Percentiles rank a stretch among this genome's conserved stretches.
Evolutionary conservation across 2,797 vertebrate genomes (phyloP).

Genomic region (Anabacerthia variegaticeps): DNA sequence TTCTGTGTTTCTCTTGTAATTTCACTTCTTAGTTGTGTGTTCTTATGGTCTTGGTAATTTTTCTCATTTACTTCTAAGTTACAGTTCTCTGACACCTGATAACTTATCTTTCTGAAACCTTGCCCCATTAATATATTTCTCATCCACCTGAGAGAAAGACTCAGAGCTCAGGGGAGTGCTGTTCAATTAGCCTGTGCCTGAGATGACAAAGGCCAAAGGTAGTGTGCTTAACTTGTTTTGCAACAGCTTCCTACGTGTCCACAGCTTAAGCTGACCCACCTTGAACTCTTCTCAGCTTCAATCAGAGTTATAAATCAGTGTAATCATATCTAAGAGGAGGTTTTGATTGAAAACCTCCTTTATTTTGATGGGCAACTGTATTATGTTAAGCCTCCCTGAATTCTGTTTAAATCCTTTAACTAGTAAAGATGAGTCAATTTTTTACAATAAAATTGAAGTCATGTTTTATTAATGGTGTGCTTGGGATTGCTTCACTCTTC

Average conservation of each 20-base stretch:
- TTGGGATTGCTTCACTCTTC: background rate
- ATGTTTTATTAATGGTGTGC: background rate
- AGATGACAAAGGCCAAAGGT: constrained; percentile 10
- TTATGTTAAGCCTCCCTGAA: background rate
- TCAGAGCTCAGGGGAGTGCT: background rate
- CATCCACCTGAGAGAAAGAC: background rate
- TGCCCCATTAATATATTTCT: background rate
- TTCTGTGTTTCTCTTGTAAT: background rate
- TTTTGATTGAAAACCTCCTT: background rate
- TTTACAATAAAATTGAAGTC: background rate
- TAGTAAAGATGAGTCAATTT: background rate
- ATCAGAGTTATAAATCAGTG: background rate
- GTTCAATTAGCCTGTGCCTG: background rate
- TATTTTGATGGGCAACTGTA: background rate
- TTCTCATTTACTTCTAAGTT: background rate
- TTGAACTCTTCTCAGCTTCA: background rate
- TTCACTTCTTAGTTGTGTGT: background rate
- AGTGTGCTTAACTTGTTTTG: background rate
- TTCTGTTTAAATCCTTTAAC: background rate
- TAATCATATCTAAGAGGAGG: background rate
- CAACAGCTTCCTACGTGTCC: background rate
- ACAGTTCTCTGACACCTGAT: background rate
- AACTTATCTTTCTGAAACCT: background rate
- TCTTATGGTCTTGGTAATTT: background rate
- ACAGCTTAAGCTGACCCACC: background rate